Base-by-base conservation (phyloP, 2,113 vertebrate genomes). In the Aleadryas rufinucha region DNA sequence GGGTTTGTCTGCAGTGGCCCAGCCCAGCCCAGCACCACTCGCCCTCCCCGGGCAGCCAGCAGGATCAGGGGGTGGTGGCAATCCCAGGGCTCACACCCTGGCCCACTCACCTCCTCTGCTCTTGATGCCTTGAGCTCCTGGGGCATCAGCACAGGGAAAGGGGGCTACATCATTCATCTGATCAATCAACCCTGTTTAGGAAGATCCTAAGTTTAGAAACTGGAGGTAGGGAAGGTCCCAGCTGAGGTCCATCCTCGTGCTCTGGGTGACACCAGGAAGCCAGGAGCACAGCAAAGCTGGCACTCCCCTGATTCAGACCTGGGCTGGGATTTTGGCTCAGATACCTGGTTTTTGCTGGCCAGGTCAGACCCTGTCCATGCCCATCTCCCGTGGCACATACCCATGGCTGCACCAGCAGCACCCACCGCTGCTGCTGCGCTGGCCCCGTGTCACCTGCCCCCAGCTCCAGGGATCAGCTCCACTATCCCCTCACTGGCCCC, bases 341-440 rank as follows among this genome's bases (percentile, higher is more conserved):
- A 59, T 5, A 60, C 21, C 57, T 45, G 16, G 0, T 16, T 50
- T 83, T 33, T 47, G n/a, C 82, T 35, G 57, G 24, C 59, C 17
- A 41, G 61, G 37, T 54, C 66, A 42, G 50, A 35, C 35, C 37
- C 0, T 13, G 1, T 18, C 83, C 20, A 1, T 87, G 68, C 33
- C 86, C 52, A 33, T 59, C 33, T 71, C 44, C 79, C 2, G 1
- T 5, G 8, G 90, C 69, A 63, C 2, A 10, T 4, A 31, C 49
- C 42, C 30, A 5, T 0, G 0, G 75, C 61, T 61, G 41, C 5
- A 3, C 56, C 3, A 2, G n/a, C 65, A 47, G 81, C 64, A 78
- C 31, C 30, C 49, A 39, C 13, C 0, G 0, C 47, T 28, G 50
- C 70, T 12, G 21, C 44, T n/a, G 4, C 1, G 0, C 54, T 1